phyloP scores from a whole-genome alignment of 2,113 vertebrate genomes.

The Lampris megalopsis region DNA sequence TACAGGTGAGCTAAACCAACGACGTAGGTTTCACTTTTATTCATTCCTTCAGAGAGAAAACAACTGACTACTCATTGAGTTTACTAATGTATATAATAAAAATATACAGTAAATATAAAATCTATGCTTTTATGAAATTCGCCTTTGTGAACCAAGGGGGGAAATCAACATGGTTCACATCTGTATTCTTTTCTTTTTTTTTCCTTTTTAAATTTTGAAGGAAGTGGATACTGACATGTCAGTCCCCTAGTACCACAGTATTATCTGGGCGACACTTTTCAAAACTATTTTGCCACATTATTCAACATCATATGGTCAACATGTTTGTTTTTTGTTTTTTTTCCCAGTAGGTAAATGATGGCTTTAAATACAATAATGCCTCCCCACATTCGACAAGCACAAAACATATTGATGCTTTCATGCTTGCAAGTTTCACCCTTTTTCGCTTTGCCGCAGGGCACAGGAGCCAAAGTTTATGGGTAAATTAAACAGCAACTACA shows the following conservation, averaged over 20 bases:
- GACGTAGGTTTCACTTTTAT: slow-evolving; percentile 70
- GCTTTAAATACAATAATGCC: slow-evolving; percentile 32
- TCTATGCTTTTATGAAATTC: slow-evolving; percentile 33
- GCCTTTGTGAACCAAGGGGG: slow-evolving; percentile 3
- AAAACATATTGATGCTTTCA: slow-evolving; percentile 5
- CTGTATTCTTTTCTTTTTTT: slow-evolving; percentile 35
- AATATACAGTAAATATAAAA: slow-evolving; percentile 72
- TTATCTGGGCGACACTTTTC: slow-evolving; percentile 29
- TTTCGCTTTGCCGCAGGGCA: slow-evolving; percentile 18
- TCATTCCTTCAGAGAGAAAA: slow-evolving; percentile 60
- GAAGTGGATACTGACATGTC: slow-evolving; percentile 16
- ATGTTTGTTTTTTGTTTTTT: slow-evolving; percentile 13
- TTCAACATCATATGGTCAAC: slow-evolving; percentile 7
- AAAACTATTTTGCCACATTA: background rate
- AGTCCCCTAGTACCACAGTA: slow-evolving; percentile 23
- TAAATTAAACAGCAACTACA: background rate
- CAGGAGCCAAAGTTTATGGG: background rate
- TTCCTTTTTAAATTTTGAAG: slow-evolving; percentile 34
- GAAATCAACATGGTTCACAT: slow-evolving; percentile 22
- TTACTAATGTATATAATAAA: slow-evolving; percentile 25
- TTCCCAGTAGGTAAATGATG: slow-evolving; percentile 7
- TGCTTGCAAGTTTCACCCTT: background rate
- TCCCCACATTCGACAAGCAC: slow-evolving; percentile 23
- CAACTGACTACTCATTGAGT: slow-evolving; percentile 52
- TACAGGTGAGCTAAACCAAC: slow-evolving; percentile 68